Evolutionary conservation across 2,888 invertebrate species (phyloP).

Genomic region (Caenorhabditis zanzibari): DNA sequence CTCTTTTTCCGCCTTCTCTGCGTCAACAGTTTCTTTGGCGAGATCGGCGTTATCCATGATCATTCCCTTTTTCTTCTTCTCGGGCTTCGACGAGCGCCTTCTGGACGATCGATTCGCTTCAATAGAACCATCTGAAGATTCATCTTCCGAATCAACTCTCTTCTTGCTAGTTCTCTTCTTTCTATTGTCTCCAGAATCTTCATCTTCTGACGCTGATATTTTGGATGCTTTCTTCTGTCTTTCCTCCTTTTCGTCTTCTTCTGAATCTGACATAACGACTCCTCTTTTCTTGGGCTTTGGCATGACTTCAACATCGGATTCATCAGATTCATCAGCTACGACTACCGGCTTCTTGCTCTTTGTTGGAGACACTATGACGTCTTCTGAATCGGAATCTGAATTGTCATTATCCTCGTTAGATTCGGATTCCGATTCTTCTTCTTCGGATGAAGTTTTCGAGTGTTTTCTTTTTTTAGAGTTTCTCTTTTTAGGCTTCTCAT

Average conservation of each 20-base stretch:
- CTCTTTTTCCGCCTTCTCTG: constrained; percentile 92
- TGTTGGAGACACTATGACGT: neutral
- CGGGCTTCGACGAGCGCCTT: constrained; percentile 1
- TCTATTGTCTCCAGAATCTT: neutral
- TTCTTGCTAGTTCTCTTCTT: neutral
- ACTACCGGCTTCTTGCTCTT: constrained; percentile 19
- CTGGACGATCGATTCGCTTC: neutral
- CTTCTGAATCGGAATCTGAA: constrained; percentile 10
- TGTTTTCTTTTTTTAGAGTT: constrained; percentile 4
- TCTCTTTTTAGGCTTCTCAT: neutral
- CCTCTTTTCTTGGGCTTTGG: constrained; percentile 18
- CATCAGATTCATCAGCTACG: constrained; percentile 13
- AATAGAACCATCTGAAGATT: constrained; percentile 35
- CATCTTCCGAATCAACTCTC: neutral
- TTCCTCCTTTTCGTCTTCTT: neutral
- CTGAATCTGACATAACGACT: neutral
- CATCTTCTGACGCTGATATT: constrained; percentile 31
- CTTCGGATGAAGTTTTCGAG: neutral
- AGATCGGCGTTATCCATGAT: constrained; percentile 86
- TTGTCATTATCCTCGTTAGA: neutral
- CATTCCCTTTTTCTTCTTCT: constrained; percentile 69
- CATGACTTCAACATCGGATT: constrained; percentile 36
- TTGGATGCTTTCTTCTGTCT: constrained; percentile 11
- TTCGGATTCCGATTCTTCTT: neutral
- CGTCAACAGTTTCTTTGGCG: constrained; percentile 90